phyloP scores from a whole-genome alignment of 2,888 invertebrate genomes.

The Thumatha senex region DNA sequence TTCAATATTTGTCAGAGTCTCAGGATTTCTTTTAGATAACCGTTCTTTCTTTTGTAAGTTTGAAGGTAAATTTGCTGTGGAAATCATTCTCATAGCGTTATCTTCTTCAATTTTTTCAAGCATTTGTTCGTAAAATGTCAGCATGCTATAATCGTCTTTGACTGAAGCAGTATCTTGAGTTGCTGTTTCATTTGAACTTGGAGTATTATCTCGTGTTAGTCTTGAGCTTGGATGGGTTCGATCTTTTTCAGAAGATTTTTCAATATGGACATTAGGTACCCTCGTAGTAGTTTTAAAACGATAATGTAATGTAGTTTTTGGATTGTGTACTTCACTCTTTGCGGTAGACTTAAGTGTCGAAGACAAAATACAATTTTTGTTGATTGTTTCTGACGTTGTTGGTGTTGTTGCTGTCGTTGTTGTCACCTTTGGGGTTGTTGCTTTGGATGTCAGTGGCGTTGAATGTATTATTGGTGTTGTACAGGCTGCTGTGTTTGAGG shows the following conservation, averaged over 20 bases:
- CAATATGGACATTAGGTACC: neutral
- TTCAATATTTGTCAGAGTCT: conserved; percentile 35
- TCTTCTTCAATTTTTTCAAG: conserved; percentile 51
- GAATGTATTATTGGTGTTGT: neutral
- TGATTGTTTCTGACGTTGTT: neutral
- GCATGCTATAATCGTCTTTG: conserved; percentile 51
- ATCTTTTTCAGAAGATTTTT: neutral
- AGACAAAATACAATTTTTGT: neutral
- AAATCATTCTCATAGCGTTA: conserved; percentile 44
- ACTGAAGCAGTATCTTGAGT: neutral
- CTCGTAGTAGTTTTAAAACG: neutral
- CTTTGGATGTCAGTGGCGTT: neutral
- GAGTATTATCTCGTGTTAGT: neutral
- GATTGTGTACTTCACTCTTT: neutral
- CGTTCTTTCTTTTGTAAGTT: conserved; percentile 9
- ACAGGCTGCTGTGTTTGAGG: neutral
- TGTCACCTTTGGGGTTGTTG: neutral
- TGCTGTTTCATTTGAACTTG: neutral
- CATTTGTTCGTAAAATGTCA: conserved; percentile 54
- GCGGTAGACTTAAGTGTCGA: neutral
- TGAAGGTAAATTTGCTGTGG: conserved; percentile 24
- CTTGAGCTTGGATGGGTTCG: neutral
- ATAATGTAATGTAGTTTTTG: neutral
- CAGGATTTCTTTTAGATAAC: conserved; percentile 38
- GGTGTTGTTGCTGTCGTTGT: neutral